A percentile compares a stretch with the other conserved stretches of the same genome.
These are phyloP conservation scores for Phainopepla nitens DNA, from an alignment of 2,113 vertebrate species.

Conservation along the genomic window DNA sequence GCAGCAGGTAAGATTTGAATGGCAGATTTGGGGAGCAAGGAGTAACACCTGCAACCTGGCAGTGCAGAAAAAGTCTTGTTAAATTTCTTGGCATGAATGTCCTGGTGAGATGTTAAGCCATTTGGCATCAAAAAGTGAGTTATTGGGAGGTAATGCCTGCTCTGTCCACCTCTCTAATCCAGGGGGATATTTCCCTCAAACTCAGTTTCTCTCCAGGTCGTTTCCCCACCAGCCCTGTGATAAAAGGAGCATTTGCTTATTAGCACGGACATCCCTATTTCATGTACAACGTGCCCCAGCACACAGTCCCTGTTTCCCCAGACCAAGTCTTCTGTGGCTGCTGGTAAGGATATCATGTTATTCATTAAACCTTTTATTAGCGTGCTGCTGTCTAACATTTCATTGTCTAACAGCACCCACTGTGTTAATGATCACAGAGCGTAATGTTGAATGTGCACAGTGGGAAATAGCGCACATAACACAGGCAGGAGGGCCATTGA, in stretches of 20 bases:
- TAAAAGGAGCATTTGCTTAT: background rate
- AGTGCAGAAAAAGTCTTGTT: background rate
- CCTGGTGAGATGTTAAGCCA: background rate
- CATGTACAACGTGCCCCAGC: background rate
- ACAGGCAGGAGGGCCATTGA: constrained; percentile 3
- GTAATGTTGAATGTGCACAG: background rate
- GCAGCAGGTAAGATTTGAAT: background rate
- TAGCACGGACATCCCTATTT: background rate
- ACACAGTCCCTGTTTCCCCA: background rate
- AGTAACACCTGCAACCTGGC: background rate
- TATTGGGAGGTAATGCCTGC: background rate
- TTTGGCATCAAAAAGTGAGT: fast-evolving
- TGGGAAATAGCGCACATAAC: background rate
- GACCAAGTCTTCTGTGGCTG: background rate
- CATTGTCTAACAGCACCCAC: background rate
- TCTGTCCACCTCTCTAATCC: background rate
- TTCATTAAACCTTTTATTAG: constrained; percentile 26
- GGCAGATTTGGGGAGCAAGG: background rate
- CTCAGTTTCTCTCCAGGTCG: background rate
- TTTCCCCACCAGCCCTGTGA: background rate
- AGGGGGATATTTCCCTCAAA: background rate
- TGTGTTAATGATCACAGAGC: background rate
- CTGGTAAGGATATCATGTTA: background rate
- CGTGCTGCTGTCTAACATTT: background rate
- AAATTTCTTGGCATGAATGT: background rate